Conservation (phyloP, 2,888 invertebrate genomes). For the Orgyia antiqua region DNA sequence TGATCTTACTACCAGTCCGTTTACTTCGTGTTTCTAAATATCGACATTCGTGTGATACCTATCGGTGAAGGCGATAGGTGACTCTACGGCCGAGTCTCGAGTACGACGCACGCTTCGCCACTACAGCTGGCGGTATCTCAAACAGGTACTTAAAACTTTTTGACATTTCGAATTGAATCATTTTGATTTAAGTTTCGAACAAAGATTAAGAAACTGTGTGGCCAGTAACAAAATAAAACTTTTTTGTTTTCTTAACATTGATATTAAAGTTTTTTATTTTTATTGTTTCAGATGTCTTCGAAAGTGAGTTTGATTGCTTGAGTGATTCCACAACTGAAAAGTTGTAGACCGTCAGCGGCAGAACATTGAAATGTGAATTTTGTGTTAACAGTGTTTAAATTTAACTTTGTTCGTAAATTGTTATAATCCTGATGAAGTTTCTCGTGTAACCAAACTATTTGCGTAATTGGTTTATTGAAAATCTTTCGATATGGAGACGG, state of each 20-base stretch:
- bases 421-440: constrained; percentile 64
- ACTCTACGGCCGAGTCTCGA: constrained; percentile 53
- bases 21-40: constrained; percentile 59
- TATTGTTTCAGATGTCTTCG: constrained; percentile 72
- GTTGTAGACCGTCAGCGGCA: constrained; percentile 32
- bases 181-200: constrained; percentile 1
- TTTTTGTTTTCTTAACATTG: no score
- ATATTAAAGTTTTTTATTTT: constrained; percentile 33
- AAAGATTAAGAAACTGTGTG: no score
- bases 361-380: constrained; percentile 71
- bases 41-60: constrained; percentile 51
- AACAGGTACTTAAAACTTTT: constrained; percentile 36
- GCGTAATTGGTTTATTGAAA: constrained; percentile 49
- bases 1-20: constrained; percentile 43
- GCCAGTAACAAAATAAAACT: no score
- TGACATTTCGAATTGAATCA: constrained; percentile 4
- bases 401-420: constrained; percentile 47
- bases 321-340: constrained; percentile 48
- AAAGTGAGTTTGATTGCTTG: constrained; percentile 56
- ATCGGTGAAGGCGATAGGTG: constrained; percentile 46
- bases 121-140: constrained; percentile 26
- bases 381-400: constrained; percentile 62
- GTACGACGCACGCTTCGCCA: constrained; percentile 56
- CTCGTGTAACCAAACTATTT: constrained; percentile 53
- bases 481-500: constrained; percentile 84